Conservation (phyloP, 2,888 invertebrate genomes). For the Octonoba sinensis region DNA sequence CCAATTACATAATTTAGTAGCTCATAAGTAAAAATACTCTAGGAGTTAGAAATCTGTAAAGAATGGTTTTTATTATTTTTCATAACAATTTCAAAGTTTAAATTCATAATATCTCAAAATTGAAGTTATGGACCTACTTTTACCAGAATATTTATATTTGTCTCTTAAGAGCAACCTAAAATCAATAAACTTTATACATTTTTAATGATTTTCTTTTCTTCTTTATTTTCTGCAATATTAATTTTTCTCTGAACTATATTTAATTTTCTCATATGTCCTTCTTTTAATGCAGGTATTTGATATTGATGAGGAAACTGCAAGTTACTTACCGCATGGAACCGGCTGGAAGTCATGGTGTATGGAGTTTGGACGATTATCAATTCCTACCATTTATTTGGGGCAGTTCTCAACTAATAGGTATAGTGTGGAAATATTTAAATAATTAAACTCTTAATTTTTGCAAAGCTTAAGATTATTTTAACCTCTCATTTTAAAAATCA, state of each 20-base stretch:
- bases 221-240: too few species aligned
- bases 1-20: too few species aligned
- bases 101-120: too few species aligned
- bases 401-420: constrained; percentile 92
- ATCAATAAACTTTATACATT: too few species aligned
- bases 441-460: not conserved
- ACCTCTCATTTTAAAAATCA: not conserved
- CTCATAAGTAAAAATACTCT: too few species aligned
- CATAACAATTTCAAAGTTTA: too few species aligned
- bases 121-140: too few species aligned
- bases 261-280: not conserved
- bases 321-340: constrained; percentile 97
- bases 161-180: too few species aligned
- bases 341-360: constrained; percentile 98
- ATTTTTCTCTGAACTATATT: constrained; percentile 1
- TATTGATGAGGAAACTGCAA: constrained; percentile 87
- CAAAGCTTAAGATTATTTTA: not conserved
- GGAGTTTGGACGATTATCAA: constrained; percentile 99
- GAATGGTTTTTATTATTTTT: too few species aligned
- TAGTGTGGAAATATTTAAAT: not conserved
- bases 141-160: too few species aligned
- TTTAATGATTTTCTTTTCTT: too few species aligned
- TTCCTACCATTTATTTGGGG: constrained; percentile 99
- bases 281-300: constrained; percentile 79
- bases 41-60: too few species aligned